These are phyloP conservation scores for Aphelenchoides avenae DNA, from an alignment of 1,140 invertebrate species.

Conservation along the genomic window DNA sequence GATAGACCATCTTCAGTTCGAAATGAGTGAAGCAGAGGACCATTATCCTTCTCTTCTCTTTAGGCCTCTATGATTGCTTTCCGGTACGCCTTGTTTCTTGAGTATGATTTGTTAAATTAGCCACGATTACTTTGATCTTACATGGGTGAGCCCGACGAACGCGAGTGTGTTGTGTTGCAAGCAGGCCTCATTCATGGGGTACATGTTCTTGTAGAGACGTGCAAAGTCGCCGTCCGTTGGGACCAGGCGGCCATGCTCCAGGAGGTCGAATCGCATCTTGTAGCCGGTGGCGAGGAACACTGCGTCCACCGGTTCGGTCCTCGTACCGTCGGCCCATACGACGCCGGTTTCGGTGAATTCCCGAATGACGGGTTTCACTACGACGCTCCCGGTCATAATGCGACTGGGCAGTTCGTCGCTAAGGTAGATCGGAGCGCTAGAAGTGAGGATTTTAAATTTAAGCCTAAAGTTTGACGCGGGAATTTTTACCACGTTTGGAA, in stretches of 20 bases:
- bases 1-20: too few relatives aligned
- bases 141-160: constrained; percentile 63
- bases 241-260: constrained; percentile 34
- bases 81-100: too few relatives aligned
- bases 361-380: constrained; percentile 57
- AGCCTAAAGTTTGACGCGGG: too few relatives aligned
- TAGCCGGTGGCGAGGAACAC: constrained; percentile 45
- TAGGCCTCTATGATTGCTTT: too few relatives aligned
- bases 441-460: too few relatives aligned
- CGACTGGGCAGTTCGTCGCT: constrained; percentile 60
- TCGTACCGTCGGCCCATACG: constrained; percentile 59
- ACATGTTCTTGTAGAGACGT: constrained; percentile 62
- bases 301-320: constrained; percentile 49
- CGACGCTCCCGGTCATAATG: constrained; percentile 59
- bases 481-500: too few relatives aligned
- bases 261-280: constrained; percentile 19
- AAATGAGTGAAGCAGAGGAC: too few relatives aligned
- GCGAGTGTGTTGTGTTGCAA: constrained; percentile 61
- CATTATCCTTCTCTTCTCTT: too few relatives aligned
- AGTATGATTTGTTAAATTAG: too few relatives aligned
- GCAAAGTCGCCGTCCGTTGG: constrained; percentile 56
- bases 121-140: too few relatives aligned
- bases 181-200: constrained; percentile 58
- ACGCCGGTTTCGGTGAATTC: constrained; percentile 59
- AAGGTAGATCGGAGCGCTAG: too few relatives aligned